Base-by-base conservation (phyloP, 2,797 vertebrate genomes). In the Gobionotothen gibberifrons region DNA sequence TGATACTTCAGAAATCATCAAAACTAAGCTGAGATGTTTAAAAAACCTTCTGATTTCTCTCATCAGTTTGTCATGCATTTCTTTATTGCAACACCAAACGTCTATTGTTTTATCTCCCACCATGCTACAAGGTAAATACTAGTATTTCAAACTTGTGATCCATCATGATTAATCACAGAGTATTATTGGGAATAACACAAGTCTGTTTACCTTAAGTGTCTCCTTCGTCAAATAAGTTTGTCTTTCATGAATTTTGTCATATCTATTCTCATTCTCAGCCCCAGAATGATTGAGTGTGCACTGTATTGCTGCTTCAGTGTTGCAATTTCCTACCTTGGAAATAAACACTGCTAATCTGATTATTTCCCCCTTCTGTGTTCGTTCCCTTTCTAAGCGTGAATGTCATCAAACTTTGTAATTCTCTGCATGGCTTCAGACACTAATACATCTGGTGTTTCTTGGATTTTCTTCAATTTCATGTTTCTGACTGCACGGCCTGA, bases 361-460 rank as follows among this genome's bases (percentile, higher is more conserved):
- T 76, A 49, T 84, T 78, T 66, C 57, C 42, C 21, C 60, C 53
- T 44, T 75, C 47, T 3, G 16, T 69, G 48, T 16, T 56, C 22
- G 59, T 75, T 74, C 48, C 43, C 46, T 72, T 56, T 43, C 44
- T 47, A 2, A 69, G 67, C 52, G 44, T 81, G 73, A 83, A 83
- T 81, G 69, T 81, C 84, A 79, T 82, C 78, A 75, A 56, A 68
- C 64, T 60, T 82, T 78, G 79, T 81, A 76, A 82, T 84, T 77
- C 76, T 53, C 57, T 75, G 72, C 76, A 79, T 58, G 46, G 58
- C 67, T 74, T 72, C 70, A 82, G 73, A 79, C 59, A 36, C 29
- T 65, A 61, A 78, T 79, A 62, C 46, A 60, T 69, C n/a, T 48
- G 22, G 29, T 54, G 57, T 55, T 66, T 49, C 39, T 19, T 44